Conservation (phyloP, 1,140 invertebrate genomes). For the Zaprionus vittiger region DNA sequence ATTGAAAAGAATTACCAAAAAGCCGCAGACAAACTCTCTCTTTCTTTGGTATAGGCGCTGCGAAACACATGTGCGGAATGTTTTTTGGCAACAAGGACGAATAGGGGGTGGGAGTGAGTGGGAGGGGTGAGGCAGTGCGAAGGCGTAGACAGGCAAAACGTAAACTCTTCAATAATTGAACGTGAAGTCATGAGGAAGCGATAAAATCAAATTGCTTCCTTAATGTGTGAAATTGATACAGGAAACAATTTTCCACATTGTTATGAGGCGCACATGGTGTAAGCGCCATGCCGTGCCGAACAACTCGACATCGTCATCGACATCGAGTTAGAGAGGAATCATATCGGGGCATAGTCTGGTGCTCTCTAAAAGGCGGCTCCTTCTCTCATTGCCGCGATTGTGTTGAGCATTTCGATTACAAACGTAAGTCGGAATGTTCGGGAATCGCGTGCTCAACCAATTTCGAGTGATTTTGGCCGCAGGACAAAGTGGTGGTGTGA, state of each 20-base stretch:
- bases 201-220: constrained; percentile 84
- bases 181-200: constrained; percentile 83
- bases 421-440: constrained; percentile 49
- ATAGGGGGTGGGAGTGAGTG: neutral
- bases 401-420: constrained; percentile 54
- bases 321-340: constrained; percentile 26
- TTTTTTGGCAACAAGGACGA: constrained; percentile 38
- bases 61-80: constrained; percentile 48
- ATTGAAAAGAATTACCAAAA: constrained; percentile 78
- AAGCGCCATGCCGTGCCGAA: constrained; percentile 28
- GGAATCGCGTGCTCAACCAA: constrained; percentile 44
- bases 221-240: constrained; percentile 84
- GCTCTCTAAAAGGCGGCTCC: constrained; percentile 19
- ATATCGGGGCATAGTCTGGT: constrained; percentile 45
- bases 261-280: constrained; percentile 79
- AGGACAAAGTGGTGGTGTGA: constrained; percentile 17
- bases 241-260: constrained; percentile 84
- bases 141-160: constrained; percentile 64
- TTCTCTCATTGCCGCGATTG: constrained; percentile 24
- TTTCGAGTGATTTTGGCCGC: constrained; percentile 60
- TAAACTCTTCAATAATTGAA: constrained; percentile 83
- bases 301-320: neutral
- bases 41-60: constrained; percentile 8
- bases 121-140: constrained; percentile 1
- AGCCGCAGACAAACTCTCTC: constrained; percentile 34